These are phyloP conservation scores for Myotis findleyi DNA, from an alignment of 2,797 vertebrate genomes.

Conservation along the genomic window DNA sequence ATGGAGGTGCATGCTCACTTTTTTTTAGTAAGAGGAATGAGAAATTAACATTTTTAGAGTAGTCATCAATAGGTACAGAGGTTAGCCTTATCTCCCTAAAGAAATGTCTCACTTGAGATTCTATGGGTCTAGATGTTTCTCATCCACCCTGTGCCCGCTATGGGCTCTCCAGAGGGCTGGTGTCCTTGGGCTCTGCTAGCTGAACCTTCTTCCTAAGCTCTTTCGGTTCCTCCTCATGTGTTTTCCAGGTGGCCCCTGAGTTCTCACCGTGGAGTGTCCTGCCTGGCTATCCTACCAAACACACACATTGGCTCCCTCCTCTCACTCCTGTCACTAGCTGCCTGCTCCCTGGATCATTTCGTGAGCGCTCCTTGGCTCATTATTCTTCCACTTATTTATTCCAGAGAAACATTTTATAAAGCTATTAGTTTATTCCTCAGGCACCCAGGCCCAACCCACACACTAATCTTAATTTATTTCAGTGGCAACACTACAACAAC, in stretches of 20 bases:
- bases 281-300: not conserved
- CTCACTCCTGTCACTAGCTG: not conserved
- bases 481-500: conserved; percentile 18
- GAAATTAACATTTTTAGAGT: not conserved
- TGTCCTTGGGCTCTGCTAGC: not conserved
- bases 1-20: not conserved
- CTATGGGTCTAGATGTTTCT: not conserved
- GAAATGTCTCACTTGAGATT: not conserved
- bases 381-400: not conserved
- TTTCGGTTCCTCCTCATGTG: not conserved
- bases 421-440: not conserved
- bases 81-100: not conserved
- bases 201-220: not conserved
- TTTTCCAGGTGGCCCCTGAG: not conserved
- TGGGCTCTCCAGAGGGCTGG: not conserved
- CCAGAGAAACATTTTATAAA: not conserved
- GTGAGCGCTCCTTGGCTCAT: not conserved
- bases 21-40: not conserved
- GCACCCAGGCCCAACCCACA: not conserved
- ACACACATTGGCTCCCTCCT: not conserved
- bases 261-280: not conserved
- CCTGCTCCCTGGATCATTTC: not conserved
- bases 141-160: not conserved
- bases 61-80: not conserved
- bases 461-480: conserved; percentile 35